Conservation (phyloP, 2,888 invertebrate species). For the Archaeoteleia sp. region DNA sequence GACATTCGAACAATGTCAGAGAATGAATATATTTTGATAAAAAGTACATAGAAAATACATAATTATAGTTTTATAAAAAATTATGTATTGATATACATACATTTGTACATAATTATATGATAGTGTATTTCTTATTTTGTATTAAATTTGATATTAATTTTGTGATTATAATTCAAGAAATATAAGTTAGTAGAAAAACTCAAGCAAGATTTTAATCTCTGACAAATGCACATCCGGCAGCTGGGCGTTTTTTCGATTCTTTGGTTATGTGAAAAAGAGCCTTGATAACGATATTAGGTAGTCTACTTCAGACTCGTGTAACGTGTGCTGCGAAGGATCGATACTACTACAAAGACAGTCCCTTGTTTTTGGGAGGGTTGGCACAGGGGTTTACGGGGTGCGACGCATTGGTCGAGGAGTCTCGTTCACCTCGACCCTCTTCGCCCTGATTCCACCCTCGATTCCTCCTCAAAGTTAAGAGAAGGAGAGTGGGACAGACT, state of each 20-base stretch:
- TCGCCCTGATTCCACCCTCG: constrained; percentile 57
- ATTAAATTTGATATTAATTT: too few relatives aligned
- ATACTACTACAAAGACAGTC: constrained; percentile 64
- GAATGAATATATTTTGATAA: too few relatives aligned
- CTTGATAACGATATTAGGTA: constrained; percentile 34
- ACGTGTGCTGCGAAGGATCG: constrained; percentile 67
- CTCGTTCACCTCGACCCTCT: constrained; percentile 51
- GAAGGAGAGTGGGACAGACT: too few relatives aligned
- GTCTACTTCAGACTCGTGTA: constrained; percentile 64
- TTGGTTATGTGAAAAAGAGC: constrained; percentile 32
- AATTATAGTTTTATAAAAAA: too few relatives aligned
- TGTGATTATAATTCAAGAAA: too few relatives aligned
- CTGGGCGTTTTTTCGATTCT: constrained; percentile 4
- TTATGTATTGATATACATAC: too few relatives aligned
- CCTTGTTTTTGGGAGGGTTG: constrained; percentile 57
- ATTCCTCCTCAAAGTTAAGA: constrained; percentile 42
- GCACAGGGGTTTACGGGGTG: constrained; percentile 57
- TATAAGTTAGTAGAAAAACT: background rate
- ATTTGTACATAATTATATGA: too few relatives aligned
- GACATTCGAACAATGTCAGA: too few relatives aligned
- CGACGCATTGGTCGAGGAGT: constrained; percentile 59
- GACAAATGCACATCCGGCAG: constrained; percentile 27
- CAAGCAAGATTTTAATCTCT: constrained; percentile 8
- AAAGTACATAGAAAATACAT: too few relatives aligned
- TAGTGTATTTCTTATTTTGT: too few relatives aligned